A percentile compares a stretch with the other conserved stretches of the same genome.
These are phyloP conservation scores for Anthrax anthrax DNA, from an alignment of 2,888 invertebrate species.

Conservation along the genomic window DNA sequence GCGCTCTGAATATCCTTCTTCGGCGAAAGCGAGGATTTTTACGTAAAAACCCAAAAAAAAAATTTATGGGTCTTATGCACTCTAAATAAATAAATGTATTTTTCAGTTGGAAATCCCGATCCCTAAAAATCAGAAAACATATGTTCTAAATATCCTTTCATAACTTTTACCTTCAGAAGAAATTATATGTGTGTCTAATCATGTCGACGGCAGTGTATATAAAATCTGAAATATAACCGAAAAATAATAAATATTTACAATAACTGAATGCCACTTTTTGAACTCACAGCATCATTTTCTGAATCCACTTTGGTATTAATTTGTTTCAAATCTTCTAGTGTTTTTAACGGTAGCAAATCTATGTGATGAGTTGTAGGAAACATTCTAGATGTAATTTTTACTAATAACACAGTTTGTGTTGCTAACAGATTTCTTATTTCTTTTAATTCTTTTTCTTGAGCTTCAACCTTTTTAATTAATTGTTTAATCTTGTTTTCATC, in stretches of 20 bases:
- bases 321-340: neutral
- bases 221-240: neutral
- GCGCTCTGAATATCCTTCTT: neutral
- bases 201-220: too few species aligned
- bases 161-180: too few species aligned
- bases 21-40: too few species aligned
- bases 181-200: too few species aligned
- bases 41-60: too few species aligned
- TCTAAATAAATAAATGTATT: too few species aligned
- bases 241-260: neutral
- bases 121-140: too few species aligned
- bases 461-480: accelerated
- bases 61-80: too few species aligned
- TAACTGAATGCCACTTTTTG: neutral
- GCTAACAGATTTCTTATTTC: neutral
- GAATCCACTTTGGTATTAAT: neutral
- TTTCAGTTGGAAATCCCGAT: too few species aligned
- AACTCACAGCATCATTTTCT: neutral
- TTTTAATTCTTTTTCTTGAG: neutral
- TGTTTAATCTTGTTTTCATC: too few species aligned
- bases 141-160: too few species aligned
- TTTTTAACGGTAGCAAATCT: neutral
- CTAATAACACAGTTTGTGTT: neutral
- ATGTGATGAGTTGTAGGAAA: neutral
- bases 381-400: neutral